Conservation (phyloP, 1,140 invertebrate species). For the Berghia stephanieae region DNA sequence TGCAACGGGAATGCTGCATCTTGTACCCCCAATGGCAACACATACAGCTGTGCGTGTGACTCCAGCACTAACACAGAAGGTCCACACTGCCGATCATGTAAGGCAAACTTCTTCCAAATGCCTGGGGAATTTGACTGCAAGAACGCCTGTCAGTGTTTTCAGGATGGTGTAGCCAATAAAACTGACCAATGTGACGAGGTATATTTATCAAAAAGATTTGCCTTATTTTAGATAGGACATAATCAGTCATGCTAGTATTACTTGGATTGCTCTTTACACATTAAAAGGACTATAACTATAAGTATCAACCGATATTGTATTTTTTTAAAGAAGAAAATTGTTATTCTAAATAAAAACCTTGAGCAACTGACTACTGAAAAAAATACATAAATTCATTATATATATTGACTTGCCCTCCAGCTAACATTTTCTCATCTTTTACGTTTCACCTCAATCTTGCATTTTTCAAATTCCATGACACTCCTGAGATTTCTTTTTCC, state of each 20-base stretch:
- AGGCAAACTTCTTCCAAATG: not conserved
- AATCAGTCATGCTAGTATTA: not conserved
- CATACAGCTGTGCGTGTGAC: slow-evolving; percentile 13
- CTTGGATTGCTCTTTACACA: not conserved
- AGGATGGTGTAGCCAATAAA: slow-evolving; percentile 6
- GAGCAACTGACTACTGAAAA: not conserved
- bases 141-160: slow-evolving; percentile 4
- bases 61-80: not conserved
- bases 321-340: not conserved
- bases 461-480: no score
- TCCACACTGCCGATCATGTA: not conserved
- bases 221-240: not conserved
- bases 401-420: no score
- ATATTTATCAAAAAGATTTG: not conserved
- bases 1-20: slow-evolving; percentile 23
- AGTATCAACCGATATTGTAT: not conserved
- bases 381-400: not conserved
- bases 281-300: not conserved
- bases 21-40: slow-evolving; percentile 3
- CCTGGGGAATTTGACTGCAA: slow-evolving; percentile 20
- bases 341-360: not conserved
- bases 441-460: no score
- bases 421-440: no score
- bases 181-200: slow-evolving; percentile 20
- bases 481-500: no score